phyloP scores from a whole-genome alignment of 2,888 invertebrate species.

The Coecobrya sp. region DNA sequence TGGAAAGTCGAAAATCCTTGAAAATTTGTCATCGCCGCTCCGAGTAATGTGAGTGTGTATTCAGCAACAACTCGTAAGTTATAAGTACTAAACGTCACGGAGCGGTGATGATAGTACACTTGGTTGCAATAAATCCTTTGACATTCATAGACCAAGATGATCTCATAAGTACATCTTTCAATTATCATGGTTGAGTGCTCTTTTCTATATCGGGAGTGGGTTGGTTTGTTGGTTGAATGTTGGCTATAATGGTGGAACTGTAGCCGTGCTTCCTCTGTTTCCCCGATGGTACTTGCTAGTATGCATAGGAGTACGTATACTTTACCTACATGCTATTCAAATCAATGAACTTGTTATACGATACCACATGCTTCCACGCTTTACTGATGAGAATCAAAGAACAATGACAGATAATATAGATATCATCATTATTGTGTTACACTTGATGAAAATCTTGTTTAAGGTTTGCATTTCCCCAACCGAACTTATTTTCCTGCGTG shows the following conservation, averaged over 20 bases:
- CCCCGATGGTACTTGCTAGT: too few relatives aligned
- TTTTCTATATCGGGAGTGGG: slow-evolving; percentile 15
- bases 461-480: slow-evolving; percentile 1
- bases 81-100: slow-evolving; percentile 2
- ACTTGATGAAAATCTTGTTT: slow-evolving; percentile 60
- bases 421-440: slow-evolving; percentile 44
- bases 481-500: neutral
- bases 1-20: slow-evolving; percentile 47
- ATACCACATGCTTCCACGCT: slow-evolving; percentile 2
- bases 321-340: neutral
- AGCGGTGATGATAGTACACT: slow-evolving; percentile 14
- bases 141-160: slow-evolving; percentile 74
- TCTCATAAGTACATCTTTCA: slow-evolving; percentile 78
- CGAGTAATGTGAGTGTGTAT: neutral
- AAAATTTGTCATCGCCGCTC: slow-evolving; percentile 52
- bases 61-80: neutral
- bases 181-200: slow-evolving; percentile 70
- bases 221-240: neutral
- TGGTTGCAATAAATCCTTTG: slow-evolving; percentile 76
- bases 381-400: slow-evolving; percentile 26
- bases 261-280: slow-evolving; percentile 25
- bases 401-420: slow-evolving; percentile 60
- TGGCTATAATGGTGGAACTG: neutral
- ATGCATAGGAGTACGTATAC: neutral
- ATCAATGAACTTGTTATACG: neutral